Evolutionary conservation across 2,888 invertebrate species (phyloP).

Genomic region (Pollenia labialis): DNA sequence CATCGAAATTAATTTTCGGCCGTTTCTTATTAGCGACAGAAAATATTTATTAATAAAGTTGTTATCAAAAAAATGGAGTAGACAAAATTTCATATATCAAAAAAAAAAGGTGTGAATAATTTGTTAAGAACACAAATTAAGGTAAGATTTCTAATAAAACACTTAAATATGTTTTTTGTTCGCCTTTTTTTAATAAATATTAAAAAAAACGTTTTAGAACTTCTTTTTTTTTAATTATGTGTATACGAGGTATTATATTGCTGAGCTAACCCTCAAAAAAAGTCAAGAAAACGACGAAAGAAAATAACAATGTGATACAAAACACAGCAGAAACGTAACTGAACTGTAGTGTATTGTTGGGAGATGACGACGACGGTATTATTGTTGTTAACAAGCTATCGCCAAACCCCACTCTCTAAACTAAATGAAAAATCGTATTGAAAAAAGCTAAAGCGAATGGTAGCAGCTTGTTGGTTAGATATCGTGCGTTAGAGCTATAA

Average conservation of each 20-base stretch:
- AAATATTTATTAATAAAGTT: slow-evolving; percentile 46
- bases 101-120: slow-evolving; percentile 55
- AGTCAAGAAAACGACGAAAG: slow-evolving; percentile 14
- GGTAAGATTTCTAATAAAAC: slow-evolving; percentile 35
- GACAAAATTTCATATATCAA: slow-evolving; percentile 17
- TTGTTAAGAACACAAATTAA: slow-evolving; percentile 43
- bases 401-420: slow-evolving; percentile 38
- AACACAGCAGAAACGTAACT: slow-evolving; percentile 75
- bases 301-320: slow-evolving; percentile 60
- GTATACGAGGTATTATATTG: slow-evolving; percentile 31
- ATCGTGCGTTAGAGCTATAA: slow-evolving; percentile 38
- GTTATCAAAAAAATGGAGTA: slow-evolving; percentile 24
- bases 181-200: slow-evolving; percentile 42
- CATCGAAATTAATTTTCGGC: slow-evolving; percentile 11
- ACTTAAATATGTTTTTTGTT: slow-evolving; percentile 15
- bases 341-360: slow-evolving; percentile 61
- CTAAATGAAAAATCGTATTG: slow-evolving; percentile 48
- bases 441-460: slow-evolving; percentile 50
- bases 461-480: slow-evolving; percentile 24
- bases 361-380: slow-evolving; percentile 37
- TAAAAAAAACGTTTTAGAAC: slow-evolving; percentile 69
- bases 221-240: slow-evolving; percentile 70
- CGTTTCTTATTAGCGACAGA: slow-evolving; percentile 24
- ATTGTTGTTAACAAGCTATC: slow-evolving; percentile 57
- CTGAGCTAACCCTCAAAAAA: slow-evolving; percentile 59